Percentiles rank a stretch among this genome's conserved stretches.
These are phyloP conservation scores for Diarsia rubi DNA, from an alignment of 2,888 invertebrate genomes.

Conservation along the genomic window DNA sequence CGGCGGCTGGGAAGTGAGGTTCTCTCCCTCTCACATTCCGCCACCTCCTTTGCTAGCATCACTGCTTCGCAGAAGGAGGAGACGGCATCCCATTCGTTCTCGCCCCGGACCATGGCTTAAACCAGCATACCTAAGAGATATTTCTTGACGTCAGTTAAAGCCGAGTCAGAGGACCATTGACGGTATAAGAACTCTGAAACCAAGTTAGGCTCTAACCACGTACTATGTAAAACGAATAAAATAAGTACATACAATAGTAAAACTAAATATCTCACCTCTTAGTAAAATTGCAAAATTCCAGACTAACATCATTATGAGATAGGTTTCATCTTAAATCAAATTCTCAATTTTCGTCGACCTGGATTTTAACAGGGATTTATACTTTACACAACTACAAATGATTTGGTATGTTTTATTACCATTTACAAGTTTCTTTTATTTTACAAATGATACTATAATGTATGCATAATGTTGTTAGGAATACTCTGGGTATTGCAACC, in stretches of 20 bases:
- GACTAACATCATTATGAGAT: constrained; percentile 41
- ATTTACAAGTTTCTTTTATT: constrained; percentile 7
- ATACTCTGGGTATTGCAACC: not conserved
- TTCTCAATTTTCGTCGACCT: constrained; percentile 14
- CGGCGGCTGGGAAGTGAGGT: too few species aligned
- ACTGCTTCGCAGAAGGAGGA: too few species aligned
- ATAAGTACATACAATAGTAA: not conserved
- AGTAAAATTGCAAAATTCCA: constrained; percentile 33
- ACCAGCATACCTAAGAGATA: too few species aligned
- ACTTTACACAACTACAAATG: constrained; percentile 4
- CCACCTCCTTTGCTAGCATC: too few species aligned
- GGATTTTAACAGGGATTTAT: not conserved
- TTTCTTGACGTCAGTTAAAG: too few species aligned
- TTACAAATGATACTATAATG: not conserved
- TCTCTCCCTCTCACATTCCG: too few species aligned
- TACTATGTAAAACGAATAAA: too few species aligned
- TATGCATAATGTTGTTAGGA: not conserved
- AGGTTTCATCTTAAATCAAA: constrained; percentile 15
- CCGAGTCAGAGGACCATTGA: too few species aligned
- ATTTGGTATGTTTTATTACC: constrained; percentile 34
- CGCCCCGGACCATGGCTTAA: too few species aligned
- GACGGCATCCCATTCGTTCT: too few species aligned
- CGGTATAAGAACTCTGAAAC: too few species aligned
- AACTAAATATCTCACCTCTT: constrained; percentile 37
- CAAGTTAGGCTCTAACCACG: too few species aligned